Evolutionary conservation across 2,888 invertebrate genomes (phyloP).

Genomic region (Rhodophaea formosa): DNA sequence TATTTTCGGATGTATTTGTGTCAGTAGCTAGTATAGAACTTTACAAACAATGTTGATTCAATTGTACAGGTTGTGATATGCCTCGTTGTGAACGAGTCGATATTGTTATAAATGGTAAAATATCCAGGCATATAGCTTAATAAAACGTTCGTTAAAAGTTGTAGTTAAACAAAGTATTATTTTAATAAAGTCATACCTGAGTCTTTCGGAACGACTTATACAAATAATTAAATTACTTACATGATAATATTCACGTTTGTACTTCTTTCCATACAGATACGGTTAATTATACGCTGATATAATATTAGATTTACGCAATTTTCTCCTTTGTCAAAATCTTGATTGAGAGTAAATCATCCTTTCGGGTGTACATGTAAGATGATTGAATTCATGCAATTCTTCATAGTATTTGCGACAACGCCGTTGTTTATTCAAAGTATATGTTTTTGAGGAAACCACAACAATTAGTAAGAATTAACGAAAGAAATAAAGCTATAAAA

Average conservation of each 20-base stretch:
- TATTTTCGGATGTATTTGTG: constrained; percentile 78
- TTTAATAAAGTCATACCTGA: constrained; percentile 74
- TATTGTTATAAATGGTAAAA: constrained; percentile 80
- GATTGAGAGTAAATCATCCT: constrained; percentile 46
- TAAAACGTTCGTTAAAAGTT: constrained; percentile 78
- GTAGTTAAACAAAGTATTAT: constrained; percentile 76
- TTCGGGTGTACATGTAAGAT: constrained; percentile 32
- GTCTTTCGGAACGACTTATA: constrained; percentile 75
- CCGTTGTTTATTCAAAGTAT: background rate
- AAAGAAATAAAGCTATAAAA: background rate
- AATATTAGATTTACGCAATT: constrained; percentile 57
- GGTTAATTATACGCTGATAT: constrained; percentile 57
- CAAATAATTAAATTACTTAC: constrained; percentile 67
- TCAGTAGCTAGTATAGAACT: constrained; percentile 80
- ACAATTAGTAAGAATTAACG: background rate
- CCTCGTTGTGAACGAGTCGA: constrained; percentile 81
- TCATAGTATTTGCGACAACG: constrained; percentile 7
- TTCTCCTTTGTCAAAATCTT: constrained; percentile 50
- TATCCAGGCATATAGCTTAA: constrained; percentile 79
- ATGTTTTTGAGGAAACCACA: constrained; percentile 1
- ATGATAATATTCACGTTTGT: constrained; percentile 63
- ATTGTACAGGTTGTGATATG: constrained; percentile 81
- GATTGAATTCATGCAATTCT: constrained; percentile 18
- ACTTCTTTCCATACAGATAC: constrained; percentile 67
- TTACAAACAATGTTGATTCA: constrained; percentile 81